A percentile compares a stretch with the other conserved stretches of the same genome.
These are phyloP conservation scores for Columba janthina DNA, from an alignment of 2,113 vertebrate species.

Conservation along the genomic window DNA sequence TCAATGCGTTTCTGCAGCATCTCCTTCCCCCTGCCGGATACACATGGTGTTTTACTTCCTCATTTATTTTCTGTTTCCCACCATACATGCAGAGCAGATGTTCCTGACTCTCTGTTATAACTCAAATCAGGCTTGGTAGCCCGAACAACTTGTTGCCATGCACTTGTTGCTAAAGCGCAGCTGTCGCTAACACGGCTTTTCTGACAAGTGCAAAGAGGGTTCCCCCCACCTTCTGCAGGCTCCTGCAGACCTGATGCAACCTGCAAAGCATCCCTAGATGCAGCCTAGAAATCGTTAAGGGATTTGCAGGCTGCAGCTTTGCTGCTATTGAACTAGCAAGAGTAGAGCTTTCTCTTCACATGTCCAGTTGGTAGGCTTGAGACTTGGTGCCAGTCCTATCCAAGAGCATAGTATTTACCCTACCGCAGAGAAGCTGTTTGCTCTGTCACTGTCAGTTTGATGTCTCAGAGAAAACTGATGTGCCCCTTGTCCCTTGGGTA, in stretches of 20 bases:
- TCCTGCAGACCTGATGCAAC: rapidly evolving
- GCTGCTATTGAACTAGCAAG: background rate
- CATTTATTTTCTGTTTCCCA: background rate
- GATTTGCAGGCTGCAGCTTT: background rate
- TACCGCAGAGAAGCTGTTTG: background rate
- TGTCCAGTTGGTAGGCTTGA: background rate
- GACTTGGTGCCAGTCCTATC: rapidly evolving
- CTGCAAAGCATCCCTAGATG: background rate
- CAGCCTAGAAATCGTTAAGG: background rate
- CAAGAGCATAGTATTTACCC: rapidly evolving
- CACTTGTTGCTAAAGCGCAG: background rate
- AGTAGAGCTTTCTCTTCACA: background rate
- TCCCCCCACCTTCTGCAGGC: background rate
- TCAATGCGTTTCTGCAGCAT: background rate
- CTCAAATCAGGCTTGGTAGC: rapidly evolving
- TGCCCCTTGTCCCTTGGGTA: background rate
- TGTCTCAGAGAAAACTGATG: background rate
- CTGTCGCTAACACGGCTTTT: background rate
- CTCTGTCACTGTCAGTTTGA: background rate
- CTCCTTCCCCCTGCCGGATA: background rate
- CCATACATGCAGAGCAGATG: background rate
- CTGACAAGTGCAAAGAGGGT: background rate
- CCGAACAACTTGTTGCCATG: background rate
- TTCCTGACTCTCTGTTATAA: background rate
- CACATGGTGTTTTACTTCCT: rapidly evolving